These are phyloP conservation scores for Rattus norvegicus DNA, from an alignment of 2,113 vertebrate species.

Conservation along the genomic window GRCr8 NC_086022.1:131374501-131375000, in stretches of 20 bases:
- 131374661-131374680: neutral
- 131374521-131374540: slow-evolving; percentile 5
- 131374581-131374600: neutral
- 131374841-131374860: slow-evolving; percentile 44
- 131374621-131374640: neutral
- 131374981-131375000: neutral
- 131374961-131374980: neutral
- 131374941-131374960: neutral
- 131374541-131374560: neutral
- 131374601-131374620: slow-evolving; percentile 15
- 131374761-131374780: slow-evolving; percentile 19
- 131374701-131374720: neutral
- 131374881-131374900: neutral
- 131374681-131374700: neutral
- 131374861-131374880: slow-evolving; percentile 25
- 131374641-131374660: neutral
- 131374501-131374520: neutral
- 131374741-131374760: slow-evolving; percentile 31
- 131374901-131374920: slow-evolving; percentile 8
- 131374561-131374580: neutral
- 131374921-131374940: neutral
- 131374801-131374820: neutral
- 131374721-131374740: neutral
- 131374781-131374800: neutral
- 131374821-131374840: slow-evolving; percentile 38